Base-by-base conservation (phyloP, 2,113 vertebrate genomes). In the Xyrauchen texanus region DNA sequence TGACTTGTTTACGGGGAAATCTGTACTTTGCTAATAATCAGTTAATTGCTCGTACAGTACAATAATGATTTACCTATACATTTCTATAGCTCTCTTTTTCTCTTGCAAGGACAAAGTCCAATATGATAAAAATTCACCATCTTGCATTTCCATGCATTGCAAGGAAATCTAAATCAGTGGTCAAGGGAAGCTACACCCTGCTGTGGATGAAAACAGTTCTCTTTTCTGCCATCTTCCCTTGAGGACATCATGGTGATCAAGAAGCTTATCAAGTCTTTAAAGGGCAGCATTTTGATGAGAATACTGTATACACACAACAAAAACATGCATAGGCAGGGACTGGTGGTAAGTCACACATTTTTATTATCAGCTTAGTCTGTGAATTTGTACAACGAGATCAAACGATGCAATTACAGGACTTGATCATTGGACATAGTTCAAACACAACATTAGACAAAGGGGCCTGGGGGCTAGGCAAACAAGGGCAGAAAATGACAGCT, bases 341-440 rank as follows among this genome's bases (percentile, higher is more conserved):
- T 5, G 34, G 55, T 63, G 63, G 65, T 82, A 63, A 57, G 57
- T 76, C 77, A 75, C 73, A 81, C 75, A 82, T 70, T 80, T 85
- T 87, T 84, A 87, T 82, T 85, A 78, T 68, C 79, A 82, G 51
- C 67, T 62, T 76, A 68, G 46, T 47, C 21, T 34, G 16, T 81
- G 16, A 66, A 82, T 83, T 84, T 52, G 8, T 78, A 87, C 79
- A 87, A 87, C 85, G 71, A 76, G 67, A 80, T 84, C 66, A 78
- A 80, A 52, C 76, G 76, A 83, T 57, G 16, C 58, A 82, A 77
- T 80, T 84, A 86, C 81, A 73, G 63, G 66, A 83, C 68, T 34
- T 1, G 21, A 34, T 3, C 21, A 34, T 34, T 1, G 21, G 21
- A 34, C 55, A 83, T 42, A 66, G 53, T 34, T 52, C 51, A 44